phyloP scores from a whole-genome alignment of 2,113 vertebrate species.

The Stomatorhinus ivindoensis region DNA sequence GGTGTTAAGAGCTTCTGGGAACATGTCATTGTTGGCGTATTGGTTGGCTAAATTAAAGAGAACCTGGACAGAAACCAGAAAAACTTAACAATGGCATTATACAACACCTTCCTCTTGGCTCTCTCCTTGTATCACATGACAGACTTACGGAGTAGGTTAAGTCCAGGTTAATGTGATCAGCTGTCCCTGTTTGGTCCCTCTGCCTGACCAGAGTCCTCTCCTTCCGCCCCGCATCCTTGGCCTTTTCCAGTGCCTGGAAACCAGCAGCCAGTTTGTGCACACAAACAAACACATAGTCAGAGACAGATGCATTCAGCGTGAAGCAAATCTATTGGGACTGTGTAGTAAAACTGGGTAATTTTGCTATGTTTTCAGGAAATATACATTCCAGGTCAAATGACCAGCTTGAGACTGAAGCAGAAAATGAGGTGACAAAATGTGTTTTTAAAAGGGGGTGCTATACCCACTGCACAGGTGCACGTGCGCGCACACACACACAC shows the following conservation, averaged over 20 bases:
- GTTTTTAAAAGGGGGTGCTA: background rate
- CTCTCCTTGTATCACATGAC: background rate
- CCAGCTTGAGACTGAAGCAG: background rate
- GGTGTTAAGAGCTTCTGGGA: conserved; percentile 85
- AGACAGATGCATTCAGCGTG: background rate
- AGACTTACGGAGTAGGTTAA: conserved; percentile 88
- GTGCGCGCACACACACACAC: background rate
- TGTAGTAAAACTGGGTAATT: background rate
- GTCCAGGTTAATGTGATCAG: conserved; percentile 82
- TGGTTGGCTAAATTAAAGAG: conserved; percentile 92
- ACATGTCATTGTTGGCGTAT: conserved; percentile 91
- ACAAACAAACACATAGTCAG: background rate
- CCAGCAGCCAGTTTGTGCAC: background rate
- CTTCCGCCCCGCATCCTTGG: conserved; percentile 91
- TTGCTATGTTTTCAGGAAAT: background rate
- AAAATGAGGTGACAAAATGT: background rate
- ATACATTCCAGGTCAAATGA: background rate
- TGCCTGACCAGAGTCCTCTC: conserved; percentile 81
- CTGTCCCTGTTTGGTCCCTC: conserved; percentile 70
- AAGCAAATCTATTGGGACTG: background rate
- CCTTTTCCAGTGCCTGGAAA: conserved; percentile 81
- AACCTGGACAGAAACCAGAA: conserved; percentile 62
- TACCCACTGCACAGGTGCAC: background rate
- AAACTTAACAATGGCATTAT: background rate
- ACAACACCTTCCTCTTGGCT: background rate